A percentile compares a stretch with the other conserved stretches of the same genome.
phyloP scores from a whole-genome alignment of 2,113 vertebrate genomes.

The Conger conger region DNA sequence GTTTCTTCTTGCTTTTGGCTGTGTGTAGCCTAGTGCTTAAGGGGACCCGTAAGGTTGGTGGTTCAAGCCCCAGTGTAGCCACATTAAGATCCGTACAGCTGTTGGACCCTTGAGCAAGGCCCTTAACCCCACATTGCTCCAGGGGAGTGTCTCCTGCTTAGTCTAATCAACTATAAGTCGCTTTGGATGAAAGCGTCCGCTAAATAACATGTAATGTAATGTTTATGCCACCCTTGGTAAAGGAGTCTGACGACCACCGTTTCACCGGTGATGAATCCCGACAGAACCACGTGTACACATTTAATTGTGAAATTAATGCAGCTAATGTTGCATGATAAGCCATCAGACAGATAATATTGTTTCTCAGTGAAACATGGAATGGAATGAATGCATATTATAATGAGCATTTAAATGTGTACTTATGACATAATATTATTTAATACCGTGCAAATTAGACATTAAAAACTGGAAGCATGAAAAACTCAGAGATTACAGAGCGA shows the following conservation, averaged over 20 bases:
- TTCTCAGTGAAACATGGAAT: background rate
- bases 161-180: too few relatives aligned
- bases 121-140: too few relatives aligned
- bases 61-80: too few relatives aligned
- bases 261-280: background rate
- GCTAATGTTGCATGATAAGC: background rate
- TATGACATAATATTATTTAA: background rate
- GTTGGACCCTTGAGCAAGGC: too few relatives aligned
- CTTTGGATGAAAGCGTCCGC: too few relatives aligned
- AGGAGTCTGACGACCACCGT: background rate
- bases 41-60: too few relatives aligned
- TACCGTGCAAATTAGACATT: background rate
- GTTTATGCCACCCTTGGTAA: background rate
- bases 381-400: background rate
- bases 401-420: background rate
- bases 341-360: background rate
- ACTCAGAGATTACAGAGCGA: background rate
- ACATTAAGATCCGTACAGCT: too few relatives aligned
- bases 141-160: too few relatives aligned
- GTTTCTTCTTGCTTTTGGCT: too few relatives aligned
- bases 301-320: background rate
- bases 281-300: background rate
- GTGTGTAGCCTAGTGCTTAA: too few relatives aligned
- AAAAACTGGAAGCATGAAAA: background rate
- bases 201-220: too few relatives aligned